Evolutionary conservation across 2,888 invertebrate species (phyloP).

Genomic region (Malthinus seriepunctatus): DNA sequence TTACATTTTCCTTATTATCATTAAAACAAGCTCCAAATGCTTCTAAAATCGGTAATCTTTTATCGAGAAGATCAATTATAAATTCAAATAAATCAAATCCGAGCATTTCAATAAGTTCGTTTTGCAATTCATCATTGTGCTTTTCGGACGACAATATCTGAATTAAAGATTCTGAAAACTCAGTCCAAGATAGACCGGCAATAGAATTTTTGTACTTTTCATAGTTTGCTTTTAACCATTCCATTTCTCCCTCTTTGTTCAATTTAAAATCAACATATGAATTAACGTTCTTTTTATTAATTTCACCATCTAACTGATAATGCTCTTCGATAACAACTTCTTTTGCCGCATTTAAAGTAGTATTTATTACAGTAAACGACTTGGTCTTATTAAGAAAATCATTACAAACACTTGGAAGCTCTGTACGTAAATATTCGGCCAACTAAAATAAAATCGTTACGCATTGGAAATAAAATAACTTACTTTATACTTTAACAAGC

Average conservation of each 20-base stretch:
- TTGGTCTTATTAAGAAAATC: no score
- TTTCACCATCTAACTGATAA: background rate
- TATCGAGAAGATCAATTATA: conserved; percentile 47
- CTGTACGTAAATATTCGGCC: conserved; percentile 8
- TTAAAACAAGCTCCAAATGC: background rate
- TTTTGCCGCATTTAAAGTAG: background rate
- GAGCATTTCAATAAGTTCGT: conserved; percentile 84
- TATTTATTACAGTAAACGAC: no score
- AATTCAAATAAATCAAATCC: conserved; percentile 72
- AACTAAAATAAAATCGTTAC: conserved; percentile 24
- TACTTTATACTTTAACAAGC: conserved; percentile 22
- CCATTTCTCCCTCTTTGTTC: background rate
- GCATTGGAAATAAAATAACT: background rate
- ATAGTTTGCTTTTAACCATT: conserved; percentile 25
- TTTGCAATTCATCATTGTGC: conserved; percentile 66
- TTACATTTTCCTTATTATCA: background rate
- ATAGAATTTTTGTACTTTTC: conserved; percentile 21
- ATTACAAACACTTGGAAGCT: background rate
- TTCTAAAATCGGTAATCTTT: conserved; percentile 34
- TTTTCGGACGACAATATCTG: conserved; percentile 59
- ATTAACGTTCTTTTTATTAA: background rate
- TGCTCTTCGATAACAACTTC: background rate
- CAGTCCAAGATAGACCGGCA: conserved; percentile 59
- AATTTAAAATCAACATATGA: background rate
- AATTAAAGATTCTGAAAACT: conserved; percentile 63